Evolutionary conservation across 2,113 vertebrate genomes (phyloP).

Genomic region (Mormoops blainvillei): DNA sequence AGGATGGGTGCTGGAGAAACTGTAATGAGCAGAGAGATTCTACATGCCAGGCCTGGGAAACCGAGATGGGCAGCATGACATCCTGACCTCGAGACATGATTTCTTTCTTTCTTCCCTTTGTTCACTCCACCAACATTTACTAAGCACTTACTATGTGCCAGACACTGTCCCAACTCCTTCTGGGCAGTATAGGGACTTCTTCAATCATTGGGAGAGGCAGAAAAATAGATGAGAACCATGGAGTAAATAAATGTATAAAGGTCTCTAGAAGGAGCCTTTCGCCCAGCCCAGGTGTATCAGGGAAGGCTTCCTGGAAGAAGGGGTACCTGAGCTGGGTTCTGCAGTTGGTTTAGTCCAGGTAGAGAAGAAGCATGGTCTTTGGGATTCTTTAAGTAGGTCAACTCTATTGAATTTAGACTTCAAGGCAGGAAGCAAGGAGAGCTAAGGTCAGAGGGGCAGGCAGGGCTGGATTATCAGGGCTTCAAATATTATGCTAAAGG

Average conservation of each 20-base stretch:
- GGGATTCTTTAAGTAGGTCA: neutral
- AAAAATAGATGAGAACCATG: neutral
- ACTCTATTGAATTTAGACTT: neutral
- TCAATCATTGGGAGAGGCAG: neutral
- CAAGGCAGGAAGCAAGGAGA: neutral
- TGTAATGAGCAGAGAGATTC: neutral
- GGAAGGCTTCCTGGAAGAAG: constrained; percentile 6
- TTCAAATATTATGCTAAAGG: neutral
- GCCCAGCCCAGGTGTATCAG: neutral
- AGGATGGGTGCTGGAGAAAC: neutral
- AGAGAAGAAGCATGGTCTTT: neutral
- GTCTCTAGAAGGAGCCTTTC: neutral
- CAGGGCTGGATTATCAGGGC: neutral
- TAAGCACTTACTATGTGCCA: neutral
- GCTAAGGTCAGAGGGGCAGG: neutral
- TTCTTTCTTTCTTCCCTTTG: neutral
- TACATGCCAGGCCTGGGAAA: neutral
- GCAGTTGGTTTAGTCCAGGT: neutral
- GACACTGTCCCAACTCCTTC: neutral
- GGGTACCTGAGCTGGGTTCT: neutral
- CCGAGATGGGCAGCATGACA: neutral
- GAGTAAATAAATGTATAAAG: neutral
- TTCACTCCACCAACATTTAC: neutral
- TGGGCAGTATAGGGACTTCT: neutral
- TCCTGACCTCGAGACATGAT: neutral